Evolutionary conservation across 2,888 invertebrate species (phyloP), one percentile per base, ranked within the genome.

Genomic region (Cephus sareptanus): DNA sequence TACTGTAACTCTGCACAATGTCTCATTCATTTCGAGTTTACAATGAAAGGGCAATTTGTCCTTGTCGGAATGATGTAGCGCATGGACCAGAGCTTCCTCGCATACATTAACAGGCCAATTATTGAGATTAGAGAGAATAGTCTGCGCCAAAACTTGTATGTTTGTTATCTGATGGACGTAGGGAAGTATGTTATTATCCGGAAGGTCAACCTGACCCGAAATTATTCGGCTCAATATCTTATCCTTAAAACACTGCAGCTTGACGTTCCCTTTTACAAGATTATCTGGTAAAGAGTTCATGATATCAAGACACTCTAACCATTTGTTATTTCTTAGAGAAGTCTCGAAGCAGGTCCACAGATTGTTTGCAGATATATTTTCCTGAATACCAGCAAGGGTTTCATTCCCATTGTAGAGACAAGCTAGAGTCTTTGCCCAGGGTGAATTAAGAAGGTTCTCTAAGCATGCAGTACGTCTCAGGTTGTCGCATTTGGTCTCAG

Each of bases 281-380:
- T 92, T 92, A 86, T 94, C 94, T 0, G 95, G 94, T 34, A 95
- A 87, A 12, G 94, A 93, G 71, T 94, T 92, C 33, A 95, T 89
- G 31, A 95, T 83, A 68, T 92, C 89, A 34, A 92, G 89, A 73
- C 92, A 90, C 70, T 87, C 83, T 71, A 88, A 85, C 91, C 92
- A 92, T 77, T 92, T 89, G 31, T 93, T 92, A 4, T 91, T 89
- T 74, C 90, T 92, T 13, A 94, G 86, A 77, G 92, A 84, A 79
- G 90, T 89, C n/a, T 93, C 92, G 87, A 94, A 91, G 81, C 92
- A 93, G 3, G 87, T 78, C 90, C 94, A 94, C 9, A 94, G 85
- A 81, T 93, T 92, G 76, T 93, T 92, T 33, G 92, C 88, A 80
- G 93, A 92, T 11, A 94, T 90, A n/a, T 92, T 92, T 40, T 94